phyloP scores from a whole-genome alignment of 2,888 invertebrate species.

The Congeria kusceri region DNA sequence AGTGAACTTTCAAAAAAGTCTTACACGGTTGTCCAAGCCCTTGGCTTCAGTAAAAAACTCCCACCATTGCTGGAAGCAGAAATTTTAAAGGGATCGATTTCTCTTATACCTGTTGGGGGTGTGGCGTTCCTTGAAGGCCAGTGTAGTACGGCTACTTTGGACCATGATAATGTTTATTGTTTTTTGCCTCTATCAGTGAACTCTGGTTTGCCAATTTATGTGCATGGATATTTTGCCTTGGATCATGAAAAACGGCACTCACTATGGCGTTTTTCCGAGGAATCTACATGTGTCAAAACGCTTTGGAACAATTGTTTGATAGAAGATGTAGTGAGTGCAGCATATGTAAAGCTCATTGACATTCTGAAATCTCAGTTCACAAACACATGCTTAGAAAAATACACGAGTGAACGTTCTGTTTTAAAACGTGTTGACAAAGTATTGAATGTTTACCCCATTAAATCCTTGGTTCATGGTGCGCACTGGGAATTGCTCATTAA shows the following conservation, averaged over 20 bases:
- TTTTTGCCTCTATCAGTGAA: constrained; percentile 71
- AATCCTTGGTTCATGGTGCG: background rate
- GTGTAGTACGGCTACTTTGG: too few relatives aligned
- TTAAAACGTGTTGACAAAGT: too few relatives aligned
- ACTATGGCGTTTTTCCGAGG: constrained; percentile 45
- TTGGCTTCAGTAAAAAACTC: background rate
- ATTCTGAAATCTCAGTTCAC: too few relatives aligned
- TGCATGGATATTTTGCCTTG: constrained; percentile 76
- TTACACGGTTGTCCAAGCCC: background rate
- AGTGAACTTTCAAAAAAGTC: background rate
- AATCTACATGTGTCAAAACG: background rate
- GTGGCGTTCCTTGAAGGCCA: too few relatives aligned
- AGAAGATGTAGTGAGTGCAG: background rate
- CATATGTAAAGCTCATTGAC: background rate
- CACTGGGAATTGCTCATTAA: background rate
- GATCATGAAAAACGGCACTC: constrained; percentile 69
- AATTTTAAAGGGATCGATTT: background rate
- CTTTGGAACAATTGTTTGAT: background rate
- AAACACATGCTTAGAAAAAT: too few relatives aligned
- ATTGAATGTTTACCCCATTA: too few relatives aligned
- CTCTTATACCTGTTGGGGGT: background rate
- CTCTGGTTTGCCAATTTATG: constrained; percentile 70
- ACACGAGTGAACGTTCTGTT: too few relatives aligned
- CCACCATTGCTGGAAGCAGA: background rate
- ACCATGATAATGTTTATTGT: constrained; percentile 70